A percentile compares a stretch with the other conserved stretches of the same genome.
phyloP scores from a whole-genome alignment of 2,888 invertebrate species.

The Pollenia angustigena region DNA sequence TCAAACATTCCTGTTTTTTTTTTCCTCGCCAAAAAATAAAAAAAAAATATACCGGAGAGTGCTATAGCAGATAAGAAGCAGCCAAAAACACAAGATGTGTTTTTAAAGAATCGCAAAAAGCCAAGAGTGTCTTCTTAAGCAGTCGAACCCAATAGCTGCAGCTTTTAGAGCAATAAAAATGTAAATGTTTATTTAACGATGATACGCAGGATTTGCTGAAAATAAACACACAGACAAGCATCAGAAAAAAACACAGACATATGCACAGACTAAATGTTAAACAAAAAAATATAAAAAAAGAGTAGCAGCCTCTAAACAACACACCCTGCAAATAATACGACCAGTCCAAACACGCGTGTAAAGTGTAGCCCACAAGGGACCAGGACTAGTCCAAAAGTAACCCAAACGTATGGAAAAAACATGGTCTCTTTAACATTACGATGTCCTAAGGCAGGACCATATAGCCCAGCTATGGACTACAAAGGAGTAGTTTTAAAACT shows the following conservation, averaged over 20 bases:
- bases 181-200: slow-evolving; percentile 65
- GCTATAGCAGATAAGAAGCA: not conserved
- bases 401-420: too few species aligned
- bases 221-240: not conserved
- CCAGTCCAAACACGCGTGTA: too few species aligned
- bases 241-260: not conserved
- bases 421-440: too few species aligned
- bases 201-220: slow-evolving; percentile 41
- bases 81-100: not conserved
- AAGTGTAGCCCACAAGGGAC: too few species aligned
- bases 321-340: too few species aligned
- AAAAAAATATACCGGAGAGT: slow-evolving; percentile 8
- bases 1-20: not conserved
- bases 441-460: too few species aligned
- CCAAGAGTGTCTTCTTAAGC: not conserved
- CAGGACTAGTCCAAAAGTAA: too few species aligned
- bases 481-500: too few species aligned
- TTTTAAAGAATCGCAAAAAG: not conserved
- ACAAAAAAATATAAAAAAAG: not conserved
- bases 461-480: too few species aligned
- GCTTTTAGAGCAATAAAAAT: slow-evolving; percentile 53
- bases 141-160: slow-evolving; percentile 52
- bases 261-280: not conserved
- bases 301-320: not conserved
- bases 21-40: slow-evolving; percentile 1